These are phyloP conservation scores for Falco cherrug DNA, from an alignment of 2,797 vertebrate genomes.

Conservation along the genomic window DNA sequence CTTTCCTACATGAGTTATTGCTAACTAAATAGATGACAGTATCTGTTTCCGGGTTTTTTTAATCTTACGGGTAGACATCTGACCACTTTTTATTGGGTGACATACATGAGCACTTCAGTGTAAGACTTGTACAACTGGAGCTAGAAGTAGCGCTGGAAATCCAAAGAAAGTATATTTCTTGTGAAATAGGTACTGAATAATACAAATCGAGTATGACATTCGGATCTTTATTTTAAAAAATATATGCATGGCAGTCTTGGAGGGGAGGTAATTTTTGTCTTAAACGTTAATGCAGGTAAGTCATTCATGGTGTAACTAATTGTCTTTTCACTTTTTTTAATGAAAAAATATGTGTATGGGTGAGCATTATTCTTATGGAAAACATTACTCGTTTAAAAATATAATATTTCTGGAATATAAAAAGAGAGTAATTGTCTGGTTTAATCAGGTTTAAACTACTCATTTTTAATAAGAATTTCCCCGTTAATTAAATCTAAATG, in stretches of 20 bases:
- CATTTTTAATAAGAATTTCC: not conserved
- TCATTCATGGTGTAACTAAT: conserved; percentile 68
- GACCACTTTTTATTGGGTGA: conserved; percentile 85
- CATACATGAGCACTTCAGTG: conserved; percentile 77
- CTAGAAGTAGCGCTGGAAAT: conserved; percentile 66
- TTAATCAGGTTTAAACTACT: conserved; percentile 14
- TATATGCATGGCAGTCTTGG: conserved; percentile 46
- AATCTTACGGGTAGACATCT: conserved; percentile 79
- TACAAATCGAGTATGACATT: conserved; percentile 6
- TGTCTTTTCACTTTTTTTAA: conserved; percentile 13
- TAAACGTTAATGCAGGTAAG: conserved; percentile 69
- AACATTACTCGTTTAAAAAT: conserved; percentile 14
- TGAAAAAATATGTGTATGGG: conserved; percentile 7
- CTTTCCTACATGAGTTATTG: conserved; percentile 58
- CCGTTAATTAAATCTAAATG: conserved; percentile 23
- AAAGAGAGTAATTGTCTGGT: not conserved
- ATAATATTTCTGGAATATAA: not conserved
- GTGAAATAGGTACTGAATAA: conserved; percentile 7
- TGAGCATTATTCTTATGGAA: conserved; percentile 46
- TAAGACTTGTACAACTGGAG: conserved; percentile 80
- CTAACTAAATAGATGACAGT: conserved; percentile 54
- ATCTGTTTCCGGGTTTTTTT: not conserved
- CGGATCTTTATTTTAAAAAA: conserved; percentile 35
- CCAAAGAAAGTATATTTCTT: conserved; percentile 1
- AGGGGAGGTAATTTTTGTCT: conserved; percentile 59